Base-by-base conservation (phyloP, 2,888 invertebrate species). In the Agriopis marginaria region DNA sequence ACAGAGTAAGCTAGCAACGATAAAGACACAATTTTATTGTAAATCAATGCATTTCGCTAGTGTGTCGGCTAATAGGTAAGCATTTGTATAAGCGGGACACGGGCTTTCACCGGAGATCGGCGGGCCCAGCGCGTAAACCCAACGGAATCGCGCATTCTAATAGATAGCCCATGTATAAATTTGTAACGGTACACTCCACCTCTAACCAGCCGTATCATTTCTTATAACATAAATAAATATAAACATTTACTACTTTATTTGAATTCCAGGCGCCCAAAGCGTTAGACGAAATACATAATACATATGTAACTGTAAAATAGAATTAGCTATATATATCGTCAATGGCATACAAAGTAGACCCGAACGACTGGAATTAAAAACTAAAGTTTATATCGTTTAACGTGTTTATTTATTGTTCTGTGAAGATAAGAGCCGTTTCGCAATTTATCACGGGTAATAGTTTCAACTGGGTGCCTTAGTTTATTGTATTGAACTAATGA, bases 121-220 rank as follows among this genome's bases (percentile, higher is more conserved):
- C 77, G 79, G 81, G 78, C 78, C 84, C 79, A 82, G 77, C 84
- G 85, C 85, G 85, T 85, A 82, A 85, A 88, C 83, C 83, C 85
- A 89, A 88, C 89, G 87, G 89, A 89, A 88, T 85, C 78, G 81
- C 84, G 90, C 89, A 91, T 91, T 89, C 87, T 92, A 92, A 90
- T 91, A 86, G 84, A 88, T 86, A 86, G 83, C 83, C 84, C 81
- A 87, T 82, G 87, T 88, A 89, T 91, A 88, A 89, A 88, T 90
- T 89, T 85, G 89, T 92, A 93, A 93, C 93, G 92, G 93, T 92
- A 85, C 86, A 85, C 81, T 79, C 87, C 83, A 83, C 87, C 86
- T 86, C 85, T 83, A 84, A 80, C 78, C 77, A 75, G 82, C 74
- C 77, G 79, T 84, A 84, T 80, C 82, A 82, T 85, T 82, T 81